Evolutionary conservation across 2,888 invertebrate genomes (phyloP).

Genomic region (Axea sp.): DNA sequence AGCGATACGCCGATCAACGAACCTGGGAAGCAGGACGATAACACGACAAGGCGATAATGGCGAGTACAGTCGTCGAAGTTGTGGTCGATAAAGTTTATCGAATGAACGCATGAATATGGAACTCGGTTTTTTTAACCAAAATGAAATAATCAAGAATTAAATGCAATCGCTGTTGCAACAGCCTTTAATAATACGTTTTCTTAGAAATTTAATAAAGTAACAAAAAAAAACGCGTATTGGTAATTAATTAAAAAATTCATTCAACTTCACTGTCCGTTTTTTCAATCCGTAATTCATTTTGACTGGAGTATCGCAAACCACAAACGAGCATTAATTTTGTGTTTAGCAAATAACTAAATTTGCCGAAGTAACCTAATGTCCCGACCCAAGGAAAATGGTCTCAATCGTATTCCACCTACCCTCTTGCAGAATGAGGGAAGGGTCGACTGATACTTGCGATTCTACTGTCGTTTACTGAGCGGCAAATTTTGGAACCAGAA

Average conservation of each 20-base stretch:
- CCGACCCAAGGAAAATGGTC: constrained; percentile 74
- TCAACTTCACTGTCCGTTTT: too few relatives aligned
- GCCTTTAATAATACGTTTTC: too few relatives aligned
- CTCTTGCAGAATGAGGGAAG: constrained; percentile 62
- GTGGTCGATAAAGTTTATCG: constrained; percentile 71
- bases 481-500: constrained; percentile 77
- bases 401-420: constrained; percentile 64
- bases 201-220: too few relatives aligned
- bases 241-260: too few relatives aligned
- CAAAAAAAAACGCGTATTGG: too few relatives aligned
- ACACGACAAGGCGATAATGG: constrained; percentile 75
- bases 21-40: constrained; percentile 64
- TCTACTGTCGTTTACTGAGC: constrained; percentile 69
- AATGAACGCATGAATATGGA: constrained; percentile 61
- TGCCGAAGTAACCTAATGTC: constrained; percentile 67
- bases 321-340: constrained; percentile 78
- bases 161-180: too few relatives aligned
- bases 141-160: constrained; percentile 15
- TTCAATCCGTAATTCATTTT: too few relatives aligned
- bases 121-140: constrained; percentile 9
- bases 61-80: constrained; percentile 73
- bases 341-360: constrained; percentile 79
- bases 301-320: constrained; percentile 71
- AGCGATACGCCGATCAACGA: constrained; percentile 57
- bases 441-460: constrained; percentile 64